Evolutionary conservation across 2,113 vertebrate species (phyloP).

Genomic region (Natator depressus): DNA sequence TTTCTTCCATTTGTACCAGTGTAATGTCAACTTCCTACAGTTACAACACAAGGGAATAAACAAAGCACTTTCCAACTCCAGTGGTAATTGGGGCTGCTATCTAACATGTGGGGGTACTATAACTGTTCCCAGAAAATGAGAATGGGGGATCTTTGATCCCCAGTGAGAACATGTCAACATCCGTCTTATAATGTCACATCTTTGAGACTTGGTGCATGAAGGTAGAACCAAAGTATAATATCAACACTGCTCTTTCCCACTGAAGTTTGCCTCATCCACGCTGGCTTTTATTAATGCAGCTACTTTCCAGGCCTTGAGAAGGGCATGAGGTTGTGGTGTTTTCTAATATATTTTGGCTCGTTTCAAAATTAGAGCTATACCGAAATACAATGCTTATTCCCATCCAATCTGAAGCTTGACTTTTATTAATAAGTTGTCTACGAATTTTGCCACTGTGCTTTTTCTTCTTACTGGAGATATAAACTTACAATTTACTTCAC

Average conservation of each 20-base stretch:
- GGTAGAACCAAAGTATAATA: not conserved
- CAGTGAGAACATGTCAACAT: no score
- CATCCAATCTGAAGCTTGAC: constrained; percentile 19
- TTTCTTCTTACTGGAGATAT: constrained; percentile 14
- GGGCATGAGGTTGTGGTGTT: not conserved
- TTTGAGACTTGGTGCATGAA: no score
- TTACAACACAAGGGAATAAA: not conserved
- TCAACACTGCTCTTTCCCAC: not conserved
- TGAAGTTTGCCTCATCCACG: not conserved
- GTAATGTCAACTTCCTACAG: not conserved
- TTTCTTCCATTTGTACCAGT: not conserved
- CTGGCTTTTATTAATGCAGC: not conserved
- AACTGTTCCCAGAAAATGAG: no score
- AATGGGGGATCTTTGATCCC: no score
- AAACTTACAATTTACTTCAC: constrained; percentile 42
- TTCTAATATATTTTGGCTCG: not conserved
- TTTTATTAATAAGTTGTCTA: constrained; percentile 56
- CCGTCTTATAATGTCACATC: no score
- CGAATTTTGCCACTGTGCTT: constrained; percentile 1
- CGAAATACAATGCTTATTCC: not conserved
- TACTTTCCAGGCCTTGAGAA: not conserved
- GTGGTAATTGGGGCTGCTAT: not conserved
- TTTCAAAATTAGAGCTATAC: not conserved
- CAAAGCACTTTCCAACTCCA: not conserved
- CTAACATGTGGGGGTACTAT: no score